Evolutionary conservation across 2,113 vertebrate genomes (phyloP).

Genomic region (Cebidichthys violaceus): DNA sequence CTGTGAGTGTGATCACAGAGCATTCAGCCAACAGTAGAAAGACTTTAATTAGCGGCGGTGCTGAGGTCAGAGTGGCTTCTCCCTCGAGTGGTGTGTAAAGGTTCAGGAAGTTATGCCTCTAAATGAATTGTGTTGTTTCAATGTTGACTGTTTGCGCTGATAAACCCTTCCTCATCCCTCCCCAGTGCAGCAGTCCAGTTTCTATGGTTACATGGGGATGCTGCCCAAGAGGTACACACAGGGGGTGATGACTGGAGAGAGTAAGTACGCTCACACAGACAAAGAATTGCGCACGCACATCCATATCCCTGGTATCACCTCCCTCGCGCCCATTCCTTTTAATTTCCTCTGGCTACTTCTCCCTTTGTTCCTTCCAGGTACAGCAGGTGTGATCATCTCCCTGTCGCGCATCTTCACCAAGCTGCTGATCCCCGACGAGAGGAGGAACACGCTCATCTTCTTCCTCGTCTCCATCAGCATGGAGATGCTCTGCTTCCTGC

Average conservation of each 20-base stretch:
- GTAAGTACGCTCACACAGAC: slow-evolving; percentile 84
- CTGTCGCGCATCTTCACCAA: slow-evolving; percentile 98
- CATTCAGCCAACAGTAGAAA: not conserved
- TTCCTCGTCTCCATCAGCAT: slow-evolving; percentile 95
- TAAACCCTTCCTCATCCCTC: slow-evolving; percentile 48
- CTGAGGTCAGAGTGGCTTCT: slow-evolving; percentile 23
- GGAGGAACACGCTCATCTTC: slow-evolving; percentile 96
- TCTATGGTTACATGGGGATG: slow-evolving; percentile 99
- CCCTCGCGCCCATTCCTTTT: not conserved
- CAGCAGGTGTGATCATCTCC: slow-evolving; percentile 95
- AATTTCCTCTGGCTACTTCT: not conserved
- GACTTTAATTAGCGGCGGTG: slow-evolving; percentile 50
- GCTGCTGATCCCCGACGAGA: slow-evolving; percentile 91
- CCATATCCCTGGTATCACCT: not conserved
- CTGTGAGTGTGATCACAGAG: slow-evolving; percentile 4
- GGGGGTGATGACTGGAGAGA: slow-evolving; percentile 99
- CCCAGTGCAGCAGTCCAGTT: slow-evolving; percentile 99
- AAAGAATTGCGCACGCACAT: not conserved
- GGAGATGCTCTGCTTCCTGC: slow-evolving; percentile 94
- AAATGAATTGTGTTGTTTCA: slow-evolving; percentile 37
- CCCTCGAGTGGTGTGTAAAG: slow-evolving; percentile 5
- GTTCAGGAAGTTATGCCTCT: slow-evolving; percentile 17
- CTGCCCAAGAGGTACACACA: slow-evolving; percentile 98
- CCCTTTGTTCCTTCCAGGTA: slow-evolving; percentile 82
- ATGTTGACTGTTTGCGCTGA: slow-evolving; percentile 40